Evolutionary conservation across 2,113 vertebrate genomes (phyloP).

Genomic region (Leptobrachium ailaonicum): DNA sequence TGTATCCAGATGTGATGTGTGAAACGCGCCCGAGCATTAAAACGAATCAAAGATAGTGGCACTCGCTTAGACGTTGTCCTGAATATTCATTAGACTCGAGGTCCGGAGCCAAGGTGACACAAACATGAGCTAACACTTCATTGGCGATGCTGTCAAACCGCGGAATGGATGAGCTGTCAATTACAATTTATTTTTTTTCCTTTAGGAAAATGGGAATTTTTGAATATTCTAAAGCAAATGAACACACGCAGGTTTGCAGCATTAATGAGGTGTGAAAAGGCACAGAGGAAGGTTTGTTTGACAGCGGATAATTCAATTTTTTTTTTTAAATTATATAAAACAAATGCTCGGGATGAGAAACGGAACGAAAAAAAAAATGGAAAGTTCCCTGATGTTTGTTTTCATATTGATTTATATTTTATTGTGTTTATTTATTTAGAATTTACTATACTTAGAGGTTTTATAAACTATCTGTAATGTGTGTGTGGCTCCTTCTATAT

Average conservation of each 20-base stretch:
- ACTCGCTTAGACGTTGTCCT: background rate
- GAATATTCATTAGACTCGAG: background rate
- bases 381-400: no score
- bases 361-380: no score
- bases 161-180: background rate
- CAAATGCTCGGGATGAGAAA: no score
- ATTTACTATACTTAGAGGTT: no score
- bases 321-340: no score
- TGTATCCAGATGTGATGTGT: constrained; percentile 15
- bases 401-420: no score
- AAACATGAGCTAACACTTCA: background rate
- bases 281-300: background rate
- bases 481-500: no score
- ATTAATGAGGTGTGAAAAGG: constrained; percentile 11
- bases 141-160: background rate
- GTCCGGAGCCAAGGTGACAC: background rate
- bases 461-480: no score
- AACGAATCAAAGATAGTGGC: background rate
- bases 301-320: background rate
- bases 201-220: background rate
- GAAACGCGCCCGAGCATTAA: background rate
- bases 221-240: background rate
- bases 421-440: no score
- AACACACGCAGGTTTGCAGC: background rate
- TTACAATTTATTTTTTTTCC: background rate